phyloP scores from a whole-genome alignment of 2,797 vertebrate species.

The Tiaroga cobitis region DNA sequence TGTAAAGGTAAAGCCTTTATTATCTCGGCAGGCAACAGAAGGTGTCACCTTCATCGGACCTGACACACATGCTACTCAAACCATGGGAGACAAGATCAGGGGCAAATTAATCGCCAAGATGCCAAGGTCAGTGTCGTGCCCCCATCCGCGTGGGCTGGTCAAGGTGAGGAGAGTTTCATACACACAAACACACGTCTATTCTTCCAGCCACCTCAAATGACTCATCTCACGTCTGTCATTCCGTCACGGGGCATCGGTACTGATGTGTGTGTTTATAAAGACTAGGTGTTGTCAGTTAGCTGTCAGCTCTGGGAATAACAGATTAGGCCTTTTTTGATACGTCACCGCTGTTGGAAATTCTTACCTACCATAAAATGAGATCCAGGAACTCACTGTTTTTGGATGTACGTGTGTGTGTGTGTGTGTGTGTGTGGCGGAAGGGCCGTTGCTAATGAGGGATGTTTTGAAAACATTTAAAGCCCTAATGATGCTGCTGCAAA shows the following conservation, averaged over 20 bases:
- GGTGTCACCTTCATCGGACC: constrained; percentile 94
- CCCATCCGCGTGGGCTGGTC: constrained; percentile 82
- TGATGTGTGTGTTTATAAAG: constrained; percentile 40
- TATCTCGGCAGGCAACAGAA: constrained; percentile 87
- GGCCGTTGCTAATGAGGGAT: constrained; percentile 54
- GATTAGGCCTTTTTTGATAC: constrained; percentile 13
- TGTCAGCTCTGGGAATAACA: constrained; percentile 13
- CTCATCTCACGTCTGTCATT: constrained; percentile 41
- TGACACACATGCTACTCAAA: constrained; percentile 85
- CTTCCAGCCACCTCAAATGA: constrained; percentile 46
- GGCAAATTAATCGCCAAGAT: constrained; percentile 89
- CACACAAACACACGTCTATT: constrained; percentile 55
- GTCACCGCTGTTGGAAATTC: neutral
- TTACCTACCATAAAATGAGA: constrained; percentile 7
- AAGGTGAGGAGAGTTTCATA: constrained; percentile 82
- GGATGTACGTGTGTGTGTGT: constrained; percentile 30
- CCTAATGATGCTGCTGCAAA: constrained; percentile 52
- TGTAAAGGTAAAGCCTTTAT: constrained; percentile 83
- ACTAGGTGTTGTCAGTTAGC: constrained; percentile 24
- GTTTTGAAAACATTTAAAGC: constrained; percentile 60
- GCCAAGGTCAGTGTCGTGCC: constrained; percentile 86
- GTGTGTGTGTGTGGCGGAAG: constrained; percentile 25
- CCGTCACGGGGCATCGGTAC: neutral
- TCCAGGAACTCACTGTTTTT: neutral
- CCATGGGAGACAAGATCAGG: constrained; percentile 89